Evolutionary conservation across 2,888 invertebrate genomes (phyloP).

Genomic region (Andrena marginata): DNA sequence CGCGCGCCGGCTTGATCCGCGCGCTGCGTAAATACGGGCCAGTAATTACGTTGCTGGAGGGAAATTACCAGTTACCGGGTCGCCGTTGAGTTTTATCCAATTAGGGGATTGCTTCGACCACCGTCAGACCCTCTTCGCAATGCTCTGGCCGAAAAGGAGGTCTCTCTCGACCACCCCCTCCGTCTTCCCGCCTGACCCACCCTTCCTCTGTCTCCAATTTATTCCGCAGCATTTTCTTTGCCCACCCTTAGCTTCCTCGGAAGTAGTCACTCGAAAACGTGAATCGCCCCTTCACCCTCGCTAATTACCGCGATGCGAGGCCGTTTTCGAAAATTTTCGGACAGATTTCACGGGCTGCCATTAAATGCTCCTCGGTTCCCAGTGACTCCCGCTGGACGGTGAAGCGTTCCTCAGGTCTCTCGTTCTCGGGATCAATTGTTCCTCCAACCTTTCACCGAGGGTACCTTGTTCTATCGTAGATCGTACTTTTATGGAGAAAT

Average conservation of each 20-base stretch:
- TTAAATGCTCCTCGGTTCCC: not conserved
- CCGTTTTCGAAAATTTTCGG: not conserved
- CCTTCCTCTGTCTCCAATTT: slow-evolving; percentile 41
- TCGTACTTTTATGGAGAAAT: too few relatives aligned
- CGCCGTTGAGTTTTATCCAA: slow-evolving; percentile 76
- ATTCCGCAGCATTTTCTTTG: slow-evolving; percentile 39
- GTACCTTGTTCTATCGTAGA: too few relatives aligned
- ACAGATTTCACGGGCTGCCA: not conserved
- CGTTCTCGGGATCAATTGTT: too few relatives aligned
- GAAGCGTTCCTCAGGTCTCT: not conserved
- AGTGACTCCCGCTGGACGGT: too few relatives aligned
- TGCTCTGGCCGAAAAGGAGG: slow-evolving; percentile 39
- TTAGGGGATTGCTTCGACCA: slow-evolving; percentile 73
- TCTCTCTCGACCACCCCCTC: slow-evolving; percentile 21
- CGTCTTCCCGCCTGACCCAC: slow-evolving; percentile 4
- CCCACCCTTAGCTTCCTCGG: not conserved
- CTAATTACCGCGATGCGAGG: slow-evolving; percentile 16
- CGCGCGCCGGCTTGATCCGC: slow-evolving; percentile 56
- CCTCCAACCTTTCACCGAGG: too few relatives aligned
- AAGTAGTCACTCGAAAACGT: slow-evolving; percentile 10
- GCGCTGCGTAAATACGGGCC: slow-evolving; percentile 76
- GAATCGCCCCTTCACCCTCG: slow-evolving; percentile 3
- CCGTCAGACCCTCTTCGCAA: slow-evolving; percentile 43
- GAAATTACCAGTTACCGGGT: slow-evolving; percentile 78
- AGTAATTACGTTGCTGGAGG: slow-evolving; percentile 78